Conservation (phyloP, 2,113 vertebrate species). For the Percina caprodes region DNA sequence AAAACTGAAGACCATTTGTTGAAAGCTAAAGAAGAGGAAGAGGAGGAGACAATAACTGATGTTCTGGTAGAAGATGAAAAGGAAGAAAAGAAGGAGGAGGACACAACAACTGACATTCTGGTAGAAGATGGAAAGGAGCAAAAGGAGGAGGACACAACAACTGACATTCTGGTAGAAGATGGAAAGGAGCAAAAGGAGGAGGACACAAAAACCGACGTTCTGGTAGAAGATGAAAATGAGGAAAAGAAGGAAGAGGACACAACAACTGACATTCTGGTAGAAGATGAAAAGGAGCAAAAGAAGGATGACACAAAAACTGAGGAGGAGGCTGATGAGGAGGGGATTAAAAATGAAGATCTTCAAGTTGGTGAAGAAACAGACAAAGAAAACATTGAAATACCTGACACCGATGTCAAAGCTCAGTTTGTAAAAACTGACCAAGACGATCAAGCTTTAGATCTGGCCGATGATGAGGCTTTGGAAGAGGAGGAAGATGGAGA, state of each 20-base stretch:
- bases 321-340: not conserved
- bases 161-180: not conserved
- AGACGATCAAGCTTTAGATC: slow-evolving; percentile 8
- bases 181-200: slow-evolving; percentile 1
- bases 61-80: not conserved
- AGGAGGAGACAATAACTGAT: not conserved
- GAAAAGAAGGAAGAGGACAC: not conserved
- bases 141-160: not conserved
- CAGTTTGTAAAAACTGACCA: slow-evolving; percentile 15
- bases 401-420: slow-evolving; percentile 10
- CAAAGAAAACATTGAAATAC: not conserved
- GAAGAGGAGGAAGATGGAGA: slow-evolving; percentile 27
- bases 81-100: not conserved
- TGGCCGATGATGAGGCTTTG: not conserved
- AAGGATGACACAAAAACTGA: not conserved
- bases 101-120: not conserved
- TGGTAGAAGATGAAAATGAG: not conserved
- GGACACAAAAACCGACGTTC: not conserved
- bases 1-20: not conserved
- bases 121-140: not conserved
- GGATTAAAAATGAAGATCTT: slow-evolving; percentile 4
- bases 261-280: not conserved
- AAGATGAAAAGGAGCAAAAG: not conserved
- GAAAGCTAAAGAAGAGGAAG: not conserved
- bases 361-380: slow-evolving; percentile 9